Conservation (phyloP, 2,888 invertebrate genomes). For the Bugula neritina region DNA sequence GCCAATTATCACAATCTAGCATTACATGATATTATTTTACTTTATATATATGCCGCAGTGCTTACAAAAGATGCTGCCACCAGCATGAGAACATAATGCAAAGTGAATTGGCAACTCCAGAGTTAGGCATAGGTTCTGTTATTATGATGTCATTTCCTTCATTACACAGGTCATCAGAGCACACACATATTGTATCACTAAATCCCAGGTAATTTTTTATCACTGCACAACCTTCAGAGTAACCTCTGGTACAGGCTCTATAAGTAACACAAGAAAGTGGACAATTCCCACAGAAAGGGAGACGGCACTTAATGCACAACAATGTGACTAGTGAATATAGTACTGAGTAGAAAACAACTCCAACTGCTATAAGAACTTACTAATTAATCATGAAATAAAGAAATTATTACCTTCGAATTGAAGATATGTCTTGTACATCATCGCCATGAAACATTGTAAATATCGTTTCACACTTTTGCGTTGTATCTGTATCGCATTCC, state of each 20-base stretch:
- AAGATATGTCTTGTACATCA: neutral
- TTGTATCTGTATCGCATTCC: neutral
- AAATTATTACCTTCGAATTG: neutral
- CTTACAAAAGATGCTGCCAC: no score
- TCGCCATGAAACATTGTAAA: neutral
- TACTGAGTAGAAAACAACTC: no score
- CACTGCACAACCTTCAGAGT: neutral
- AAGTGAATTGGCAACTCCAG: no score
- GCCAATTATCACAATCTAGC: no score
- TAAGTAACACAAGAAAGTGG: no score
- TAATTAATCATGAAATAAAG: neutral
- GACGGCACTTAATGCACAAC: no score
- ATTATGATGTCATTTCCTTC: neutral
- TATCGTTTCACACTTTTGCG: neutral
- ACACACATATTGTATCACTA: neutral
- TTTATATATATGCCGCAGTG: no score
- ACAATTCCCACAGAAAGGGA: no score
- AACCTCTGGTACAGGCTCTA: neutral
- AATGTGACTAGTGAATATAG: no score
- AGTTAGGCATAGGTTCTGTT: neutral
- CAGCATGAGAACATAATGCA: no score
- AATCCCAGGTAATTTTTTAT: neutral
- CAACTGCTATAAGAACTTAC: no score
- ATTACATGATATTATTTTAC: no score
- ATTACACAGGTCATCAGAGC: neutral